phyloP scores from a whole-genome alignment of 2,797 vertebrate species.

The Varecia variegata region DNA sequence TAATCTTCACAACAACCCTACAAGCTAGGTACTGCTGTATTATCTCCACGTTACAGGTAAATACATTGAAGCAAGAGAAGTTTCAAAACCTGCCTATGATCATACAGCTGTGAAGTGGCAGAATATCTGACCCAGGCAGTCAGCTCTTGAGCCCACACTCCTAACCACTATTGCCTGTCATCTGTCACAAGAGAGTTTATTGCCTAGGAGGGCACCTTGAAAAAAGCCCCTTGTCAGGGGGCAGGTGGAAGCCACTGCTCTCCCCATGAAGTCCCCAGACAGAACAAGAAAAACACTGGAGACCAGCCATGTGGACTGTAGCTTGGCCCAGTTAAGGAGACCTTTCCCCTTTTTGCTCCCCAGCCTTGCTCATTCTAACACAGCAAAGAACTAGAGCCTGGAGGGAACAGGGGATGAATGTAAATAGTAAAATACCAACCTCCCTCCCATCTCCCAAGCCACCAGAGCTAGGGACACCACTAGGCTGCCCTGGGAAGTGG shows the following conservation, averaged over 20 bases:
- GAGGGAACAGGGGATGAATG: not conserved
- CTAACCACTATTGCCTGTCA: not conserved
- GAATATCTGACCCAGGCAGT: not conserved
- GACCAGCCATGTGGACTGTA: not conserved
- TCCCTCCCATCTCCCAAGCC: not conserved
- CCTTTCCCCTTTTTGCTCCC: not conserved
- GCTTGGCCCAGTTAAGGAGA: not conserved
- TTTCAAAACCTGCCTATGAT: not conserved
- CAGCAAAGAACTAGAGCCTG: not conserved
- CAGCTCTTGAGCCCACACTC: not conserved
- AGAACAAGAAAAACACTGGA: not conserved
- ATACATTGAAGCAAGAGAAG: not conserved
- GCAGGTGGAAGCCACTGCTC: not conserved
- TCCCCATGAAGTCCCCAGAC: not conserved
- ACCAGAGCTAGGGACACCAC: not conserved
- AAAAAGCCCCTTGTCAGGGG: not conserved
- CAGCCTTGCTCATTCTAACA: not conserved
- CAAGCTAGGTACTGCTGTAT: not conserved
- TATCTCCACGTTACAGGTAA: not conserved
- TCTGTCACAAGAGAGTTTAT: not conserved
- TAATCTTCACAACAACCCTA: not conserved
- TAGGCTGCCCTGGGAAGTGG: not conserved
- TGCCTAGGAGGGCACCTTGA: not conserved
- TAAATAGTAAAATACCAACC: not conserved
- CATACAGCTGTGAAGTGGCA: not conserved